A percentile compares a stretch with the other conserved stretches of the same genome.
Conservation (phyloP, 2,113 vertebrate species). For the Mormyrus lacerda region DNA sequence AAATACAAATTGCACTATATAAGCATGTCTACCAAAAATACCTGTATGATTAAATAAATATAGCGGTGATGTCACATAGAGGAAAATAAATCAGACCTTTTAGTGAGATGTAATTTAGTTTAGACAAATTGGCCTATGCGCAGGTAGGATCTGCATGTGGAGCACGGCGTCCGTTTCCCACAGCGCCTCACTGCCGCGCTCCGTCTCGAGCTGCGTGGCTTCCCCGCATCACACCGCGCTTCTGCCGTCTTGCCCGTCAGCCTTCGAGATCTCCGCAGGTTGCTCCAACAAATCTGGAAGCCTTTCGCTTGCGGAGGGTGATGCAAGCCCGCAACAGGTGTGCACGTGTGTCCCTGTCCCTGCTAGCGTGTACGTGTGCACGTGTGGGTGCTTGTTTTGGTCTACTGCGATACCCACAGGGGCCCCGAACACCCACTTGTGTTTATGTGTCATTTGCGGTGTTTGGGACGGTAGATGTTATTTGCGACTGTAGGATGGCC, state of each 20-base stretch:
- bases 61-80: neutral
- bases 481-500: conserved; percentile 54
- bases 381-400: neutral
- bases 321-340: neutral
- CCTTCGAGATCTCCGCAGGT: neutral
- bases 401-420: conserved; percentile 37
- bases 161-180: conserved; percentile 4
- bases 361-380: neutral
- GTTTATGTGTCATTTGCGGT: conserved; percentile 61
- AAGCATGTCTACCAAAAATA: neutral
- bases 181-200: neutral
- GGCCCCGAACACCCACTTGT: conserved; percentile 55
- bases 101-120: conserved; percentile 26
- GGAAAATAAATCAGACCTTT: neutral
- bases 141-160: neutral
- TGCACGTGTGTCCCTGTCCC: neutral
- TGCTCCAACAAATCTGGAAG: neutral
- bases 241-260: neutral
- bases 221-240: neutral
- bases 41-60: neutral
- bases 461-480: conserved; percentile 57
- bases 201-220: neutral
- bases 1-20: neutral
- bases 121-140: conserved; percentile 59
- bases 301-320: neutral